Conservation (phyloP, 2,888 invertebrate genomes). For the Sthenelais limicola region DNA sequence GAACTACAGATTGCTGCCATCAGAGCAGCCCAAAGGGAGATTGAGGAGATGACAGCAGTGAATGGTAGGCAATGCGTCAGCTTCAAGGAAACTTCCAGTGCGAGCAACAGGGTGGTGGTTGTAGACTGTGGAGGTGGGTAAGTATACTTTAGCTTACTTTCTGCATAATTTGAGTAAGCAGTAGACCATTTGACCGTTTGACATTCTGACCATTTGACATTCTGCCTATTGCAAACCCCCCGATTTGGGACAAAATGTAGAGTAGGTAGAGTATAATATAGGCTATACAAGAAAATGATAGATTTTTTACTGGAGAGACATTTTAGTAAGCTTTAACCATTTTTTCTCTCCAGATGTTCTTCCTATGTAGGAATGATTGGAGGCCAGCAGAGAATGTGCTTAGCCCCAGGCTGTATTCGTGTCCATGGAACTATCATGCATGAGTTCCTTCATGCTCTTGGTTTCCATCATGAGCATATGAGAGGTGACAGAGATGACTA, state of each 20-base stretch:
- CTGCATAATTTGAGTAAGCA: too few species aligned
- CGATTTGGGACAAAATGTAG: too few species aligned
- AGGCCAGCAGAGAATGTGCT: constrained; percentile 82
- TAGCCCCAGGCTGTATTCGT: constrained; percentile 74
- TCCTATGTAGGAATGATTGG: constrained; percentile 84
- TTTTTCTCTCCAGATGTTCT: constrained; percentile 77
- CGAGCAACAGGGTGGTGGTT: constrained; percentile 9
- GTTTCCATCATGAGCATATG: constrained; percentile 89
- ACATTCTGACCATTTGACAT: too few species aligned
- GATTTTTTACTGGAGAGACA: background rate
- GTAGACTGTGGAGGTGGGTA: background rate
- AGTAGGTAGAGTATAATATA: too few species aligned
- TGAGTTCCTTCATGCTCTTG: constrained; percentile 85
- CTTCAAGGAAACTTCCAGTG: background rate
- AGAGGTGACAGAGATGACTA: constrained; percentile 83
- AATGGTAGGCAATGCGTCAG: background rate
- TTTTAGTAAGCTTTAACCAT: background rate
- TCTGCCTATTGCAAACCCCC: too few species aligned
- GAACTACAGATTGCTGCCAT: background rate
- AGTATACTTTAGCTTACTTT: too few species aligned
- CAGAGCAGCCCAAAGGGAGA: background rate
- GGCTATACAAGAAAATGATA: too few species aligned
- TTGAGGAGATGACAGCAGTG: background rate
- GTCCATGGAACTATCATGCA: constrained; percentile 79
- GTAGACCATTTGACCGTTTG: too few species aligned